phyloP scores from a whole-genome alignment of 2,888 invertebrate species.

The Lithophane socia region DNA sequence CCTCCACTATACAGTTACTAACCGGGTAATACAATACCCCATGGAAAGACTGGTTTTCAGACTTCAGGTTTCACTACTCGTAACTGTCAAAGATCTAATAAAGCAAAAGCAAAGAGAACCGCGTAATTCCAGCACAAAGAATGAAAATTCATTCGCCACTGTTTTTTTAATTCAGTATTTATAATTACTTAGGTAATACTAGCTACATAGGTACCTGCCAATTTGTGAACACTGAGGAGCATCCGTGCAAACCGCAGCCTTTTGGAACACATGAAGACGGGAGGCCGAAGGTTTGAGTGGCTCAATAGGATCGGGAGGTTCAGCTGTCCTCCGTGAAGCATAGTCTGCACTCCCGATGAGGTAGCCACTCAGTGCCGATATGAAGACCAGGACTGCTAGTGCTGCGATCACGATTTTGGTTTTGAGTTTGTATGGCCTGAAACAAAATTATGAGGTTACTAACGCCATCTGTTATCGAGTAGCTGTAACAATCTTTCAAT shows the following conservation, averaged over 20 bases:
- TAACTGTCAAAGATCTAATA: neutral
- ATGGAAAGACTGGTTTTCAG: neutral
- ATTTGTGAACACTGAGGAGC: slow-evolving; percentile 93
- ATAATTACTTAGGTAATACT: neutral
- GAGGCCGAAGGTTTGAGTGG: slow-evolving; percentile 92
- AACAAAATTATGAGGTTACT: slow-evolving; percentile 67
- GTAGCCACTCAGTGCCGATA: slow-evolving; percentile 81
- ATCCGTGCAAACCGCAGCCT: slow-evolving; percentile 95
- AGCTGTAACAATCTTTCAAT: slow-evolving; percentile 42
- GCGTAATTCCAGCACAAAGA: neutral
- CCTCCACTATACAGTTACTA: neutral
- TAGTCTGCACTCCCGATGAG: slow-evolving; percentile 79
- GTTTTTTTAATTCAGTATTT: neutral
- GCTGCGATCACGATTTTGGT: slow-evolving; percentile 78
- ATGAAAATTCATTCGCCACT: neutral
- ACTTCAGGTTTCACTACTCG: neutral
- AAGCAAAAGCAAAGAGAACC: neutral
- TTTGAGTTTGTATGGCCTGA: slow-evolving; percentile 80
- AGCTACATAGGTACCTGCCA: slow-evolving; percentile 93
- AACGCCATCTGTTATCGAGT: slow-evolving; percentile 70
- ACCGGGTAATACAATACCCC: too few species aligned
- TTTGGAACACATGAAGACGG: slow-evolving; percentile 91
- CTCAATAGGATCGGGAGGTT: slow-evolving; percentile 92
- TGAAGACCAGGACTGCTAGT: slow-evolving; percentile 75
- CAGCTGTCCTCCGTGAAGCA: slow-evolving; percentile 69